These are phyloP conservation scores for Nerophis ophidion DNA, from an alignment of 2,113 vertebrate genomes.

Conservation along the genomic window DNA sequence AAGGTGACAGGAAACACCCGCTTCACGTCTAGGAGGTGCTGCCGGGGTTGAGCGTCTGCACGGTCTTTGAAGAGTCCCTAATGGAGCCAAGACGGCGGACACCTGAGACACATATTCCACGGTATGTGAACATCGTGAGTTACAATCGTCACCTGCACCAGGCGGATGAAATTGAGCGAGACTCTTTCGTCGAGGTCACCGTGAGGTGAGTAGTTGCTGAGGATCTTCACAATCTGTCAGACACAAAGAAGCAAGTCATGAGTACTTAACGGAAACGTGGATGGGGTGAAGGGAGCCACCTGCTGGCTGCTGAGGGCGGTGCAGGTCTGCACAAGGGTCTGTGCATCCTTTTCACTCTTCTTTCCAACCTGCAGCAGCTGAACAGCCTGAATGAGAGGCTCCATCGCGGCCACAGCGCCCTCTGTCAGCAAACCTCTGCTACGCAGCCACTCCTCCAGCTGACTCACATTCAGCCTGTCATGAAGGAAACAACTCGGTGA, in stretches of 20 bases:
- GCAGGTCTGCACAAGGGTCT: conserved; percentile 71
- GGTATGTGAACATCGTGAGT: neutral
- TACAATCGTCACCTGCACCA: conserved; percentile 61
- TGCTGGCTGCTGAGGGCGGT: conserved; percentile 71
- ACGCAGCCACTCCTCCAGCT: conserved; percentile 78
- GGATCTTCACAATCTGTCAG: conserved; percentile 72
- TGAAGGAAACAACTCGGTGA: neutral
- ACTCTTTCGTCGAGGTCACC: conserved; percentile 67
- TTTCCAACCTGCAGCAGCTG: conserved; percentile 79
- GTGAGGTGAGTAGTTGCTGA: conserved; percentile 64
- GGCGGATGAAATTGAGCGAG: conserved; percentile 68
- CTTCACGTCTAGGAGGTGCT: conserved; percentile 69
- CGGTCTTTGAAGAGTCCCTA: conserved; percentile 65
- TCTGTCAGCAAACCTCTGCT: conserved; percentile 64
- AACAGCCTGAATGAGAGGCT: conserved; percentile 76
- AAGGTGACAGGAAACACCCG: conserved; percentile 73
- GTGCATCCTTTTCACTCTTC: conserved; percentile 62
- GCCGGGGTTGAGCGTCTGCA: conserved; percentile 43
- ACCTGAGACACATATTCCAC: neutral
- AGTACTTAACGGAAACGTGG: neutral
- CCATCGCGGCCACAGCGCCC: conserved; percentile 58
- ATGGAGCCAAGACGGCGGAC: conserved; percentile 3
- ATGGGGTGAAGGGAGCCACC: conserved; percentile 37
- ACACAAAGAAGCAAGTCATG: neutral
- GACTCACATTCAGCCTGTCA: conserved; percentile 73